These are phyloP conservation scores for Tragelaphus scriptus DNA, from an alignment of 2,113 vertebrate species.

Conservation along the genomic window DNA sequence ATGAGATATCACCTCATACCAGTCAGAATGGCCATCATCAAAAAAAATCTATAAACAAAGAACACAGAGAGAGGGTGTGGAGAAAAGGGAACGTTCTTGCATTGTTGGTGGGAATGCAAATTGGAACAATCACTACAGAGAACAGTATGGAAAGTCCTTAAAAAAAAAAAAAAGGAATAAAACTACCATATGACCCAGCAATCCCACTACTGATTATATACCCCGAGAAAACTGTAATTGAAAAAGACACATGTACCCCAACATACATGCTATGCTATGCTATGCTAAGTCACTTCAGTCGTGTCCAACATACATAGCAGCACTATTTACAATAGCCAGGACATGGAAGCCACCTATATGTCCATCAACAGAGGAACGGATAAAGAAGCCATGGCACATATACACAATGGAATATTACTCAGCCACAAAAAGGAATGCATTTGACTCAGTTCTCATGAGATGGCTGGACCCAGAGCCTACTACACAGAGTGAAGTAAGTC, in stretches of 20 bases:
- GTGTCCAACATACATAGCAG: not conserved
- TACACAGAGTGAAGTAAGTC: not conserved
- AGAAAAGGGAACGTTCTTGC: not conserved
- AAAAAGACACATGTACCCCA: not conserved
- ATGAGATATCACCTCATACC: not conserved
- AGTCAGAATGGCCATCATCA: not conserved
- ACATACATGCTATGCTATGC: too few species aligned
- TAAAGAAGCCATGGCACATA: not conserved
- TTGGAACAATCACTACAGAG: too few species aligned
- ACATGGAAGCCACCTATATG: not conserved
- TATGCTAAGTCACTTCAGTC: too few species aligned
- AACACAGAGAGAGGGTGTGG: not conserved
- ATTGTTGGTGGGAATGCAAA: not conserved
- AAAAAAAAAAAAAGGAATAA: not conserved
- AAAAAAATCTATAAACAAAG: not conserved
- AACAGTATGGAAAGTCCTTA: not conserved
- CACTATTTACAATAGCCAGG: not conserved
- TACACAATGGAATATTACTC: not conserved
- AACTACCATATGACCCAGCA: not conserved
- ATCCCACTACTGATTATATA: not conserved
- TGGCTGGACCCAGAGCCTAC: not conserved
- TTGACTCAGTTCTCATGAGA: not conserved
- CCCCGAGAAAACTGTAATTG: not conserved
- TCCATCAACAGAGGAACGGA: not conserved
- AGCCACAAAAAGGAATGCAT: not conserved